Percentiles rank a stretch among this genome's conserved stretches.
Evolutionary conservation across 2,113 vertebrate genomes (phyloP).

Genomic region (Ardeotis arabs): DNA sequence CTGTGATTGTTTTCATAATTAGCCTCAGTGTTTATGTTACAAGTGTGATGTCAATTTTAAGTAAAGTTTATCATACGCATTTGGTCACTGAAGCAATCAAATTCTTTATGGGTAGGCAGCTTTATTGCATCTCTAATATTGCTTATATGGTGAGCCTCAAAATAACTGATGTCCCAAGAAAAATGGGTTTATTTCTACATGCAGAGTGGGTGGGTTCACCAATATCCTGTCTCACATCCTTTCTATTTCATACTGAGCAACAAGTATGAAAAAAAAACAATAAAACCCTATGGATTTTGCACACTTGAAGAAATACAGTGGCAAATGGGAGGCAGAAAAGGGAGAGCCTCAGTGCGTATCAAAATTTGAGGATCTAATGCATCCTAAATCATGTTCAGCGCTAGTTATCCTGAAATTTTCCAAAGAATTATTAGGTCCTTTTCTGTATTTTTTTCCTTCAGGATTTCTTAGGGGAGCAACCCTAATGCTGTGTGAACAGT

Average conservation of each 20-base stretch:
- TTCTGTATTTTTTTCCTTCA: background rate
- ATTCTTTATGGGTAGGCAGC: background rate
- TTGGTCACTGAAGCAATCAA: background rate
- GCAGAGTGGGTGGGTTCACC: background rate
- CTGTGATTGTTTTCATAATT: slow-evolving; percentile 52
- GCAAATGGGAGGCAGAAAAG: background rate
- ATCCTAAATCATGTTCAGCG: background rate
- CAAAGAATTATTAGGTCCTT: background rate
- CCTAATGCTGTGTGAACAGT: background rate
- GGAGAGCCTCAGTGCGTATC: background rate
- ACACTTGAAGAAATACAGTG: background rate
- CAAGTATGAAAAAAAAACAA: background rate
- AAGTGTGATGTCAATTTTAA: slow-evolving; percentile 52
- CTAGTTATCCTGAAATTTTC: background rate
- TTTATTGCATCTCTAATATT: background rate
- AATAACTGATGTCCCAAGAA: background rate
- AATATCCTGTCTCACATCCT: background rate
- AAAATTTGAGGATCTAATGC: background rate
- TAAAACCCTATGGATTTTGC: background rate
- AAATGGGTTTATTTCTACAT: background rate
- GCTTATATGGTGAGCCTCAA: background rate
- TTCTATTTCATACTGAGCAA: background rate
- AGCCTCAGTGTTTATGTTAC: slow-evolving; percentile 2
- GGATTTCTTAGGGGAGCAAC: background rate
- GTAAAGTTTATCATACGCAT: slow-evolving; percentile 5